phyloP scores from a whole-genome alignment of 1,140 invertebrate genomes.

The Ceratitis capitata region DNA sequence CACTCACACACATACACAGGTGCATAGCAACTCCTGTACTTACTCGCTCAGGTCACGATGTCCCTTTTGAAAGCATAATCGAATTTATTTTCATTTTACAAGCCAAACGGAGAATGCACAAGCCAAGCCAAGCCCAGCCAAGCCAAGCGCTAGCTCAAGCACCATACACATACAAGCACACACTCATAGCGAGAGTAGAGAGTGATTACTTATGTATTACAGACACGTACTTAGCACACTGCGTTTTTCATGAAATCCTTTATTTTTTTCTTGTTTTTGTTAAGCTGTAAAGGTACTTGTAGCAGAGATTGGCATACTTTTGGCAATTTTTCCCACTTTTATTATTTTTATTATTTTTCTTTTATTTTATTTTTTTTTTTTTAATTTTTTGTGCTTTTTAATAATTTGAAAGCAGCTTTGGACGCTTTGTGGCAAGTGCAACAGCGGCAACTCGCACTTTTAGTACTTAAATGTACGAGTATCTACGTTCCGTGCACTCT shows the following conservation, averaged over 20 bases:
- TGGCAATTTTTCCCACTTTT: neutral
- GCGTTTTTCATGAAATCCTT: constrained; percentile 27
- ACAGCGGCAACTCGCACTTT: neutral
- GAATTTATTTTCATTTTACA: constrained; percentile 13
- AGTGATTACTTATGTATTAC: constrained; percentile 12
- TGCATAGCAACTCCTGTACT: neutral
- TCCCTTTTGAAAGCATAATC: constrained; percentile 26
- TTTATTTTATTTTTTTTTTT: too few relatives aligned
- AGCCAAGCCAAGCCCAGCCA: too few relatives aligned
- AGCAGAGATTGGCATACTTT: constrained; percentile 8
- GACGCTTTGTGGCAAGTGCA: neutral
- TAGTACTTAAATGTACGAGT: neutral
- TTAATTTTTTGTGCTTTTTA: too few relatives aligned
- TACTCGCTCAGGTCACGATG: constrained; percentile 16
- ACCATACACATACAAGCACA: neutral
- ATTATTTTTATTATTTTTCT: neutral
- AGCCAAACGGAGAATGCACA: neutral
- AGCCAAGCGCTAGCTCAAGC: neutral
- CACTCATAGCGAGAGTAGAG: neutral
- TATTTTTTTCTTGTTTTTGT: too few relatives aligned
- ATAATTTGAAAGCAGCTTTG: neutral
- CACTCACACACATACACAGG: neutral
- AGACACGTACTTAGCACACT: constrained; percentile 36
- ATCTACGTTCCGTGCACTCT: neutral
- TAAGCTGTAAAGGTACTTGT: too few relatives aligned